Evolutionary conservation across 2,797 vertebrate species (phyloP).

Genomic region (Catharus ustulatus): DNA sequence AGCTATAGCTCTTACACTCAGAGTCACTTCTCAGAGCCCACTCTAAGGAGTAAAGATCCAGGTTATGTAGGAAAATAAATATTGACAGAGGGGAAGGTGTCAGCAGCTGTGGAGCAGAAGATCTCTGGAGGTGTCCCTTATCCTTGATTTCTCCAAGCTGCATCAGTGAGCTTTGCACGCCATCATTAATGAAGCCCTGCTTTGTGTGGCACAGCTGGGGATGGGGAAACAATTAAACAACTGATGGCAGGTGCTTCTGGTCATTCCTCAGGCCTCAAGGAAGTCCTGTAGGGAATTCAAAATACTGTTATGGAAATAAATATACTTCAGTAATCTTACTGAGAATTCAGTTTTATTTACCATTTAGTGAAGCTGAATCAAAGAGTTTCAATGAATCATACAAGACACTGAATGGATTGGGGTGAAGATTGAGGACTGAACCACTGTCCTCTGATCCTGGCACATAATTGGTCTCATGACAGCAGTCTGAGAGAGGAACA

Average conservation of each 20-base stretch:
- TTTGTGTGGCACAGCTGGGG: not conserved
- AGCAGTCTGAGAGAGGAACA: not conserved
- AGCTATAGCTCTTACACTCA: not conserved
- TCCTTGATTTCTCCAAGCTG: not conserved
- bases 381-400: not conserved
- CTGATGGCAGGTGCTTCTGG: not conserved
- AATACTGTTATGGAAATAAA: not conserved
- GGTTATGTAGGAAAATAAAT: not conserved
- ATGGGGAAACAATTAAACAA: not conserved
- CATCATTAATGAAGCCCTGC: not conserved
- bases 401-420: accelerated
- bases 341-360: not conserved
- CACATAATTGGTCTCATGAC: not conserved
- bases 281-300: not conserved
- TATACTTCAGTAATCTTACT: not conserved
- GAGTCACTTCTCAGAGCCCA: not conserved
- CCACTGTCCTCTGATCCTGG: not conserved
- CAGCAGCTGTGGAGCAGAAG: not conserved
- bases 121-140: not conserved
- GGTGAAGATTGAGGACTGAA: not conserved
- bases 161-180: not conserved
- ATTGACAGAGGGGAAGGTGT: not conserved
- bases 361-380: not conserved
- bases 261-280: not conserved
- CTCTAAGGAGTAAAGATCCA: not conserved